Evolutionary conservation across 2,888 invertebrate genomes (phyloP).

Genomic region (Caenorhabditis afra): DNA sequence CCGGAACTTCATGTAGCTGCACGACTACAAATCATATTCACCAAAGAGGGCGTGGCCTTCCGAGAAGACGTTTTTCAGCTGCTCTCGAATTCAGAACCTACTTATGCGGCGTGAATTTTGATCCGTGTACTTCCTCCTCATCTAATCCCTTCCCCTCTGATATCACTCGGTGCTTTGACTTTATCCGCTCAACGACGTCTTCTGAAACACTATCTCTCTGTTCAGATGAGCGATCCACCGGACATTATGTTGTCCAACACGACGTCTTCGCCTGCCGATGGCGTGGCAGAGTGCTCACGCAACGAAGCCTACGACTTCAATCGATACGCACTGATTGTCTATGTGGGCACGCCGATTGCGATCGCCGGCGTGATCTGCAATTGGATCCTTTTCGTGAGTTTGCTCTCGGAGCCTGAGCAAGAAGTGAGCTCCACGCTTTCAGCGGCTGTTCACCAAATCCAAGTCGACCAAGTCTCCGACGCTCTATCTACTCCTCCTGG

Average conservation of each 20-base stretch:
- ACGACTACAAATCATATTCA: neutral
- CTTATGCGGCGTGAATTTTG: too few species aligned
- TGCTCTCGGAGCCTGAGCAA: too few species aligned
- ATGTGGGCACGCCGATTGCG: conserved; percentile 75
- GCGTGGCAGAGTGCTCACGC: conserved; percentile 55
- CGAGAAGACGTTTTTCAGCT: neutral
- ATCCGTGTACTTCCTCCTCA: too few species aligned
- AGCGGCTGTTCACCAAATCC: conserved; percentile 68
- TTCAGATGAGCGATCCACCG: conserved; percentile 30
- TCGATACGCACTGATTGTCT: conserved; percentile 73
- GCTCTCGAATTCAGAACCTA: too few species aligned
- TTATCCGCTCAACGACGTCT: too few species aligned
- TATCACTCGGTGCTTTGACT: too few species aligned
- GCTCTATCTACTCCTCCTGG: conserved; percentile 70
- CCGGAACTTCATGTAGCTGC: too few species aligned
- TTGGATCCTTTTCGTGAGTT: conserved; percentile 71
- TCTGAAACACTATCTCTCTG: neutral
- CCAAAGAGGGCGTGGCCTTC: neutral
- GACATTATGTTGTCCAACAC: conserved; percentile 19
- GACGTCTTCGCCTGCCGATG: conserved; percentile 3
- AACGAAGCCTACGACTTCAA: conserved; percentile 72
- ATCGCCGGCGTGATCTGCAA: conserved; percentile 74
- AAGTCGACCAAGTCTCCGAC: conserved; percentile 68
- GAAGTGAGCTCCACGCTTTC: too few species aligned
- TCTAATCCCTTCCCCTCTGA: too few species aligned